These are phyloP conservation scores for Mycalesis mineus DNA, from an alignment of 2,888 invertebrate species.

Conservation along the genomic window DNA sequence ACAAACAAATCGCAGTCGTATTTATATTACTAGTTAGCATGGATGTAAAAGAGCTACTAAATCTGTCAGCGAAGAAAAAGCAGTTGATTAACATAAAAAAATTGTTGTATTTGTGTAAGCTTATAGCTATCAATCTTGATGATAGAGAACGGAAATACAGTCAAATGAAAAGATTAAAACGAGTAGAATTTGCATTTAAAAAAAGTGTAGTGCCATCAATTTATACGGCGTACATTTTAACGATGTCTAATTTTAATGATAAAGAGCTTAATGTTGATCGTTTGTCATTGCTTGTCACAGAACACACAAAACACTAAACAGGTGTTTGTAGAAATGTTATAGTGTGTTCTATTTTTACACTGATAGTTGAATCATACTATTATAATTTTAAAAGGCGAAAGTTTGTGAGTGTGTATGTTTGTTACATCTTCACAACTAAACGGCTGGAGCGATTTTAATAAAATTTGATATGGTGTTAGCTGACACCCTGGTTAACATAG, in stretches of 20 bases:
- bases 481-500: too few relatives aligned
- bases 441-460: too few relatives aligned
- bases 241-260: slow-evolving; percentile 17
- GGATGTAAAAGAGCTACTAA: background rate
- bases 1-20: too few relatives aligned
- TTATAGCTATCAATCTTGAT: background rate
- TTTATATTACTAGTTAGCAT: too few relatives aligned
- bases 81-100: background rate
- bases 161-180: slow-evolving; percentile 18
- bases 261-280: slow-evolving; percentile 11
- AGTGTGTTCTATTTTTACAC: too few relatives aligned
- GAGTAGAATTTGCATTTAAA: slow-evolving; percentile 22
- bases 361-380: too few relatives aligned
- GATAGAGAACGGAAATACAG: background rate
- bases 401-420: too few relatives aligned
- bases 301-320: slow-evolving; percentile 13
- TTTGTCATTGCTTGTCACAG: slow-evolving; percentile 10
- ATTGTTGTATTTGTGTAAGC: background rate
- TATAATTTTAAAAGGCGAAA: too few relatives aligned
- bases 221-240: slow-evolving; percentile 11
- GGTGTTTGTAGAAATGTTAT: background rate
- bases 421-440: too few relatives aligned
- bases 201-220: slow-evolving; percentile 15
- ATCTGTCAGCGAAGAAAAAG: background rate
- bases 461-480: too few relatives aligned